These are phyloP conservation scores for Elegia similella DNA, from an alignment of 2,888 invertebrate species.

Conservation along the genomic window DNA sequence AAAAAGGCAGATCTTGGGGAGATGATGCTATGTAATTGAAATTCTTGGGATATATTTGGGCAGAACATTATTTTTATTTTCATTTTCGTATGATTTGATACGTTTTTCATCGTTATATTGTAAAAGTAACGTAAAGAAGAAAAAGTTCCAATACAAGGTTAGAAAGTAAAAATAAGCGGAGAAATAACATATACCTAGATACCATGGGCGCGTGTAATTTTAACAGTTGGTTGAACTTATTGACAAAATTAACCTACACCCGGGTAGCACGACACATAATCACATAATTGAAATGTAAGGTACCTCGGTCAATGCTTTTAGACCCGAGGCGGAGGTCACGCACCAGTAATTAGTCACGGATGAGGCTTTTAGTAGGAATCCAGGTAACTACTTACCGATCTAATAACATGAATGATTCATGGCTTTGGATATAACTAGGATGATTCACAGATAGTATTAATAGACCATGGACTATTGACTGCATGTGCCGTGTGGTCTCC, in stretches of 20 bases:
- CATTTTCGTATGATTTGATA: too few species aligned
- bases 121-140: too few species aligned
- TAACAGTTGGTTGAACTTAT: slow-evolving; percentile 21
- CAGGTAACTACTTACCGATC: slow-evolving; percentile 17
- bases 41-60: too few species aligned
- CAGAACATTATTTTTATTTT: too few species aligned
- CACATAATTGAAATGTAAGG: slow-evolving; percentile 35
- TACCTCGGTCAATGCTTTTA: slow-evolving; percentile 46
- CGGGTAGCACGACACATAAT: slow-evolving; percentile 20
- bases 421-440: slow-evolving; percentile 16
- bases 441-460: slow-evolving; percentile 10
- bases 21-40: too few species aligned
- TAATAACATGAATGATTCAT: slow-evolving; percentile 20
- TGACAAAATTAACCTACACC: slow-evolving; percentile 13
- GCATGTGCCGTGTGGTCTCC: neutral
- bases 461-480: neutral
- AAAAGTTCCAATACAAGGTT: too few species aligned
- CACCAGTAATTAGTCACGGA: slow-evolving; percentile 44
- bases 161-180: too few species aligned
- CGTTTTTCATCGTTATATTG: too few species aligned
- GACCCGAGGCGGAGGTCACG: slow-evolving; percentile 43
- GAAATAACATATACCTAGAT: too few species aligned
- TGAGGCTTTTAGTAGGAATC: slow-evolving; percentile 34
- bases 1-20: too few species aligned
- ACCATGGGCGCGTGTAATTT: slow-evolving; percentile 18